Base-by-base conservation (phyloP, 2,113 vertebrate species). In the Colaptes auratus region DNA sequence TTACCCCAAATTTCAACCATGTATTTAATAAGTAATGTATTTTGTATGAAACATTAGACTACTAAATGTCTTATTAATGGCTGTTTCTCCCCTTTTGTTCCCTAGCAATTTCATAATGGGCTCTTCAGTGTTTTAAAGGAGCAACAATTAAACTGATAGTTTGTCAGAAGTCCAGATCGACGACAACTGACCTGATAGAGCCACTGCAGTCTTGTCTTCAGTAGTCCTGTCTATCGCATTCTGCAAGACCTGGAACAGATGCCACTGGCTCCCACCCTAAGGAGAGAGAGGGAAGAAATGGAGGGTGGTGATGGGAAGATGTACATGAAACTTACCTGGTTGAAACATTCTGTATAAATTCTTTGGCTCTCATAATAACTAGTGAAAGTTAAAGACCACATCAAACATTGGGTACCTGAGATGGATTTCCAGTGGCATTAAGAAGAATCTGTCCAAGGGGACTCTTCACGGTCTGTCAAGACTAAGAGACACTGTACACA, bases 121-220 rank as follows among this genome's bases (percentile, higher is more conserved):
- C 65, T 92, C 96, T 72, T 42, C 82, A 86, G 61, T 36, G 46
- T 88, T 94, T 71, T 61, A 70, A 88, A 79, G 52, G 58, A 93
- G 63, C 61, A 80, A 61, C 65, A 60, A 24, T 55, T 64, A 36
- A 88, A 72, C 16, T 0, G 0, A 20, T 10, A 10, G 15, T 75
- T 82, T 35, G 25, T 35, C 58, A 71, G 6, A 82, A 66, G 56
- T 56, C 28, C 75, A 56, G 52, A 84, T 56, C 0, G 0, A 66
- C 55, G 85, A 42, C 55, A 80, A 18, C 52, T 76, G 84, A 85
- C 50, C 61, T 56, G 56, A 76, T 2, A 44, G 53, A 87, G 64
- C 55, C 81, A 56, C 16, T 4, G 2, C 28, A 87, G 55, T 35
- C 65, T 28, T 7, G 3, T 28, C 53, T 42, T 46, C 75, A 78